Conservation (phyloP, 2,888 invertebrate genomes). For the Zele albiditarsus region DNA sequence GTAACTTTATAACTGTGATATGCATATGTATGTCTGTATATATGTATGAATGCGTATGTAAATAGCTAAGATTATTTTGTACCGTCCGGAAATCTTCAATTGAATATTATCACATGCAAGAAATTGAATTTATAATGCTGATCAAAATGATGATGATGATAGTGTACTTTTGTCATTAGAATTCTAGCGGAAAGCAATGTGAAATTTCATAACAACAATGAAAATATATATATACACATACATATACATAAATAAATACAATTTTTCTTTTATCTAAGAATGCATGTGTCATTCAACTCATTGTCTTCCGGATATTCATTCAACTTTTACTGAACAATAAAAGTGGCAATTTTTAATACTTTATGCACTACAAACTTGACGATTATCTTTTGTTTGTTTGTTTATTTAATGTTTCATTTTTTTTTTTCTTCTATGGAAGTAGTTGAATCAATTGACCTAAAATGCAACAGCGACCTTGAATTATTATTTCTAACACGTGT, state of each 20-base stretch:
- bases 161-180: neutral
- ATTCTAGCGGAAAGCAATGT: neutral
- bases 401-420: neutral
- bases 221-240: neutral
- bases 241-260: neutral
- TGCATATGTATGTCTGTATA: neutral
- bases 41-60: neutral
- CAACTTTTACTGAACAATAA: neutral
- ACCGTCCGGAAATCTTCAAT: neutral
- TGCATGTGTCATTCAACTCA: slow-evolving; percentile 1
- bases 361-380: neutral
- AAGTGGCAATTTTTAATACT: neutral
- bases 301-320: neutral
- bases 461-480: slow-evolving; percentile 1
- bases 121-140: neutral
- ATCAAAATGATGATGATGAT: neutral
- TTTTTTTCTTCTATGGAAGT: neutral
- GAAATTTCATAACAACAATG: neutral
- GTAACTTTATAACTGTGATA: neutral
- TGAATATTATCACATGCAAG: neutral
- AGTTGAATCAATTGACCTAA: neutral
- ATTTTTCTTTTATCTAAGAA: neutral
- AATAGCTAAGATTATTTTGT: neutral
- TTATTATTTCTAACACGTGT: neutral
- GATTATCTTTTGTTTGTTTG: neutral